Evolutionary conservation across 2,888 invertebrate species (phyloP).

Genomic region (Stramonita haemastoma): DNA sequence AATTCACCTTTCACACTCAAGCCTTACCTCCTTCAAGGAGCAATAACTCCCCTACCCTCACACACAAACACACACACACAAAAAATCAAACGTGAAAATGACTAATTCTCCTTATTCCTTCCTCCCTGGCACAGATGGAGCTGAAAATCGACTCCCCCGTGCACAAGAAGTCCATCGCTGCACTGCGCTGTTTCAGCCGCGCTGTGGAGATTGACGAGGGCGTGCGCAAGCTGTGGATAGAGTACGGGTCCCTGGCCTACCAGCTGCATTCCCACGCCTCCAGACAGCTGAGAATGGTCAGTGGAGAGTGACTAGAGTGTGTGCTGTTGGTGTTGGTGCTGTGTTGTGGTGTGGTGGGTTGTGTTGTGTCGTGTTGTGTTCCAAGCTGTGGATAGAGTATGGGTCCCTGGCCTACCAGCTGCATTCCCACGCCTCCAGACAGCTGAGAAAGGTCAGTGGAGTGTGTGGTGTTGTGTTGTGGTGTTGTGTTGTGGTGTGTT

Average conservation of each 20-base stretch:
- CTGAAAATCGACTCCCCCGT: conserved; percentile 73
- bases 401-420: conserved; percentile 93
- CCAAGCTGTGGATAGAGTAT: conserved; percentile 91
- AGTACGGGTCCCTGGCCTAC: conserved; percentile 93
- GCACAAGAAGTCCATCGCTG: conserved; percentile 80
- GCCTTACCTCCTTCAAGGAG: no score
- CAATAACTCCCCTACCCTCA: no score
- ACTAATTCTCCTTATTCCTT: neutral
- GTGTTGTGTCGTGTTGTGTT: no score
- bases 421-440: conserved; percentile 92
- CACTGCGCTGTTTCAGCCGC: conserved; percentile 88
- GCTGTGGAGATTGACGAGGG: conserved; percentile 86
- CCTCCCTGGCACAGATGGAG: conserved; percentile 59
- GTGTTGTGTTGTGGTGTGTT: neutral
- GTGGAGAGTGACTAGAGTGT: neutral
- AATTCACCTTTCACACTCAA: no score
- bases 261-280: conserved; percentile 94
- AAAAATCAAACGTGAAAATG: no score
- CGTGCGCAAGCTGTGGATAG: conserved; percentile 88
- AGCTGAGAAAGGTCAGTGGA: conserved; percentile 81
- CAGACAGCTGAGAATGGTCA: conserved; percentile 83
- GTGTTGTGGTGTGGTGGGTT: no score
- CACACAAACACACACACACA: no score
- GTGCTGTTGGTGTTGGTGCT: neutral
- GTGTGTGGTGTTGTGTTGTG: neutral